Percentiles rank a stretch among this genome's conserved stretches.
phyloP scores from a whole-genome alignment of 2,113 vertebrate genomes.

The Syrrhaptes paradoxus region DNA sequence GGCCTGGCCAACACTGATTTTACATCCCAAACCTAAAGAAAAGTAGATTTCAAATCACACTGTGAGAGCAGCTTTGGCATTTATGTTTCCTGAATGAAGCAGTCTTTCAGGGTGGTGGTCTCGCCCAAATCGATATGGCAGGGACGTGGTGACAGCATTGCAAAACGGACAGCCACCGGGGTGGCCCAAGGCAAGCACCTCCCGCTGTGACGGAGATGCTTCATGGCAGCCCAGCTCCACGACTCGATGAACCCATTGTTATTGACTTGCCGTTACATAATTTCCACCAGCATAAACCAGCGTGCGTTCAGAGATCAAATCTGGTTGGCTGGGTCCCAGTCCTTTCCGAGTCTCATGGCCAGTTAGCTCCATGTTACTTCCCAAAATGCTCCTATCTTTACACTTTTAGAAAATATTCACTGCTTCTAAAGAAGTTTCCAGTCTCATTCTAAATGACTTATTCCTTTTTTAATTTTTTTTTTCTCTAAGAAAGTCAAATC shows the following conservation, averaged over 20 bases:
- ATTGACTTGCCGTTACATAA: background rate
- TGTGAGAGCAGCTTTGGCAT: background rate
- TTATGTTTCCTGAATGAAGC: background rate
- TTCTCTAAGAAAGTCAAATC: slow-evolving; percentile 47
- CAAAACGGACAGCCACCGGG: background rate
- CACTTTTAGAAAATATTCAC: background rate
- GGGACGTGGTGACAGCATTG: fast-evolving
- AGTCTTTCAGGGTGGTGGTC: background rate
- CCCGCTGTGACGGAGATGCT: background rate
- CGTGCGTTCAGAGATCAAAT: background rate
- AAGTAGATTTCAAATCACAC: background rate
- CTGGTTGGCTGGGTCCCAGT: background rate
- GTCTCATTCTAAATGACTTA: slow-evolving; percentile 10
- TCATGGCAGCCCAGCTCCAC: background rate
- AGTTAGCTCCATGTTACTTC: background rate
- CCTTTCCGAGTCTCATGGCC: background rate
- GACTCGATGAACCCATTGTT: background rate
- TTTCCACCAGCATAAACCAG: background rate
- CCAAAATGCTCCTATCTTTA: background rate
- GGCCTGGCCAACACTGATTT: background rate
- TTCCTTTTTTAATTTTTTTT: background rate
- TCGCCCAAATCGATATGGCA: fast-evolving
- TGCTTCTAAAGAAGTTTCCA: slow-evolving; percentile 29
- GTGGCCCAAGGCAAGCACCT: background rate
- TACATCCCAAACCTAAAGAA: background rate